Conservation (phyloP, 2,113 vertebrate species). For the Anoura caudifer region DNA sequence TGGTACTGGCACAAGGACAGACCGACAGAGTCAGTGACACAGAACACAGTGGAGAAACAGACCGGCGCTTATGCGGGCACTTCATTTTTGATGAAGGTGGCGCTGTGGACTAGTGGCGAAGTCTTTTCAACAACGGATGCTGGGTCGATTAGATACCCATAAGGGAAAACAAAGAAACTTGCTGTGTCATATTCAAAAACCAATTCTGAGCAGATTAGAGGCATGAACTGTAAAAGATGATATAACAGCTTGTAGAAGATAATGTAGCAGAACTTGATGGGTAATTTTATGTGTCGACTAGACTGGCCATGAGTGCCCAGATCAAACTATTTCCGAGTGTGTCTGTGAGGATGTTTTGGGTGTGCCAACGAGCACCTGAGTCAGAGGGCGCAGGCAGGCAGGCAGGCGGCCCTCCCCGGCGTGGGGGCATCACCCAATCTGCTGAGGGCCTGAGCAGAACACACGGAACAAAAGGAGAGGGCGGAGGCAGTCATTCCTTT, state of each 20-base stretch:
- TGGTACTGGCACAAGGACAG: background rate
- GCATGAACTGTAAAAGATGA: background rate
- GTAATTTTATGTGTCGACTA: background rate
- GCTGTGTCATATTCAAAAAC: background rate
- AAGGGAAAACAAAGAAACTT: background rate
- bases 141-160: background rate
- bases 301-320: background rate
- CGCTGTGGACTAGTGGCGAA: background rate
- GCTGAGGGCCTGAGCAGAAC: background rate
- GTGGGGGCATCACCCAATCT: too few relatives aligned
- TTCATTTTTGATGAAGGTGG: background rate
- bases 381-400: too few relatives aligned
- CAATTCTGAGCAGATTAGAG: background rate
- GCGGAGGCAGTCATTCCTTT: background rate
- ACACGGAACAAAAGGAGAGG: background rate
- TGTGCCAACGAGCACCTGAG: background rate
- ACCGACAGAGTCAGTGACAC: background rate
- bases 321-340: background rate
- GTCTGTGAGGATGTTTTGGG: background rate
- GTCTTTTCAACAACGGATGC: background rate
- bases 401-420: background rate
- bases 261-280: background rate
- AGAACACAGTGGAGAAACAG: background rate
- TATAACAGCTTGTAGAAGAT: background rate
- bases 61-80: accelerated